These are phyloP conservation scores for Parnassius orleans DNA, from an alignment of 2,888 invertebrate species.

Conservation along the genomic window DNA sequence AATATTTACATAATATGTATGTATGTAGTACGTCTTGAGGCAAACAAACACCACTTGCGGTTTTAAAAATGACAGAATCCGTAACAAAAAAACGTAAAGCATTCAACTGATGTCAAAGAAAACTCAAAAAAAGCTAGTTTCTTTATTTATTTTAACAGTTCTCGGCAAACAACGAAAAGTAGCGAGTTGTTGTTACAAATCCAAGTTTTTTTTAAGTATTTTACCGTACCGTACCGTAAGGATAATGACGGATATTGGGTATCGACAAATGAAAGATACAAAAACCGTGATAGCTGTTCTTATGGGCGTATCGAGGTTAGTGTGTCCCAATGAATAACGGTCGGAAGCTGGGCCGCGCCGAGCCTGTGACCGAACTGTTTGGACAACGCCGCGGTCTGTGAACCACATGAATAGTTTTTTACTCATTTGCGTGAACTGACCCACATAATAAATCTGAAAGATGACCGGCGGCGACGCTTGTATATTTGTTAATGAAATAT, in stretches of 20 bases:
- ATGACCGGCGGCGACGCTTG: too few relatives aligned
- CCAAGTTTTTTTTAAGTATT: slow-evolving; percentile 6
- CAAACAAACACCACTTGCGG: too few relatives aligned
- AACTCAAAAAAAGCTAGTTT: too few relatives aligned
- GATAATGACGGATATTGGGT: slow-evolving; percentile 7
- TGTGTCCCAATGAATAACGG: slow-evolving; percentile 66
- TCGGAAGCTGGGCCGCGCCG: slow-evolving; percentile 47
- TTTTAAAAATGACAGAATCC: too few relatives aligned
- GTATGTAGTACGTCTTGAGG: too few relatives aligned
- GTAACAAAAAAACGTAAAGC: too few relatives aligned
- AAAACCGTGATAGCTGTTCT: slow-evolving; percentile 35
- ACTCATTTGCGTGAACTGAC: slow-evolving; percentile 11
- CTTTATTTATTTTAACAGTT: background rate
- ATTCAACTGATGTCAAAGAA: too few relatives aligned
- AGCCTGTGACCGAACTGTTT: slow-evolving; percentile 32
- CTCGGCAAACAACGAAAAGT: background rate
- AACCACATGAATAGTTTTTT: background rate
- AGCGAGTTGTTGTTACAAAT: slow-evolving; percentile 3
- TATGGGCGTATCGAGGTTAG: slow-evolving; percentile 65
- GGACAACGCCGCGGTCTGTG: slow-evolving; percentile 5
- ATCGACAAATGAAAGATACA: slow-evolving; percentile 1
- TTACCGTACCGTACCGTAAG: slow-evolving; percentile 1
- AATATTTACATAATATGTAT: too few relatives aligned
- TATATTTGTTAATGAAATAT: too few relatives aligned
- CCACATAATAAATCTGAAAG: background rate